These are phyloP conservation scores for Pectinophora gossypiella DNA, from an alignment of 1,140 invertebrate genomes.

Conservation along the genomic window DNA sequence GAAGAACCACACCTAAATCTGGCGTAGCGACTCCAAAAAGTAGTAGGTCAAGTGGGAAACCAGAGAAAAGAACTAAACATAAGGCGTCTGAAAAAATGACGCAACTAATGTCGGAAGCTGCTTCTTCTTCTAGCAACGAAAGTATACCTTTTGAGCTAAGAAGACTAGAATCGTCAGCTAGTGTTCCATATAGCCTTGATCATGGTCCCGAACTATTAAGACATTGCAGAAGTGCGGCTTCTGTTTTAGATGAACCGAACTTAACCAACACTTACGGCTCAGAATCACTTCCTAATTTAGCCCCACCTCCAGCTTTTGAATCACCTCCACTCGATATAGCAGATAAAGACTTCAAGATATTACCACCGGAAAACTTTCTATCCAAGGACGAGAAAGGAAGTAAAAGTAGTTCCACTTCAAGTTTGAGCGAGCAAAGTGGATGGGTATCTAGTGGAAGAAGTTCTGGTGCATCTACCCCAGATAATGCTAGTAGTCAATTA, in stretches of 20 bases:
- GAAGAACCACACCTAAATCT: slow-evolving; percentile 57
- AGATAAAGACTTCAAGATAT: slow-evolving; percentile 72
- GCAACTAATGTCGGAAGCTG: slow-evolving; percentile 70
- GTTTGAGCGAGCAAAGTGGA: slow-evolving; percentile 84
- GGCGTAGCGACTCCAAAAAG: slow-evolving; percentile 61
- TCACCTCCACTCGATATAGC: slow-evolving; percentile 70
- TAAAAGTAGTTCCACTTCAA: slow-evolving; percentile 79
- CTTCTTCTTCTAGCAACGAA: slow-evolving; percentile 73
- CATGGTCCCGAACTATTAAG: slow-evolving; percentile 70
- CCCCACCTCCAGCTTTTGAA: slow-evolving; percentile 75
- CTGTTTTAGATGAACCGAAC: slow-evolving; percentile 72
- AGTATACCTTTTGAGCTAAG: slow-evolving; percentile 69
- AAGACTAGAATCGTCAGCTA: slow-evolving; percentile 76
- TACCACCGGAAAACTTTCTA: slow-evolving; percentile 68
- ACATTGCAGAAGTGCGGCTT: slow-evolving; percentile 79
- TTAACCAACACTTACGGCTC: slow-evolving; percentile 70
- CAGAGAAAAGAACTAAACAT: slow-evolving; percentile 66
- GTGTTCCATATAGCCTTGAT: slow-evolving; percentile 77
- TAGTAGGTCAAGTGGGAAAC: slow-evolving; percentile 61
- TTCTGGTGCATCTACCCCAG: slow-evolving; percentile 76
- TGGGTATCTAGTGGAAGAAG: slow-evolving; percentile 84
- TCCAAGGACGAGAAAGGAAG: slow-evolving; percentile 64
- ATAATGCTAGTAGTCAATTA: slow-evolving; percentile 71
- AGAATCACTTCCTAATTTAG: slow-evolving; percentile 79
- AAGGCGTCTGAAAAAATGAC: slow-evolving; percentile 72